These are phyloP conservation scores for Argyresthia albistria DNA, from an alignment of 2,888 invertebrate species.

Conservation along the genomic window DNA sequence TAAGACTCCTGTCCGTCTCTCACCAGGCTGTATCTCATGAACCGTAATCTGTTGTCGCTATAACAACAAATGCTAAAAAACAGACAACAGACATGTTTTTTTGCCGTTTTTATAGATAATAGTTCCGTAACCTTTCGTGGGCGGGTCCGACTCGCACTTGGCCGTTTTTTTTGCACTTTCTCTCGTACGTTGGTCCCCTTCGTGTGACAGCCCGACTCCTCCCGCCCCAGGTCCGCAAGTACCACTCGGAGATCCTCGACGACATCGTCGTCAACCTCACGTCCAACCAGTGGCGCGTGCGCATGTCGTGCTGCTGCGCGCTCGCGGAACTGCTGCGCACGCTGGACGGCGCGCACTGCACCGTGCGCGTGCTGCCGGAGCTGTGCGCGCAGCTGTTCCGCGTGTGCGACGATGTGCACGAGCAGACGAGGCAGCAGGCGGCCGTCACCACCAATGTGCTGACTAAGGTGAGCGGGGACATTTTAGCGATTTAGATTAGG, in stretches of 20 bases:
- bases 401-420: conserved; percentile 96
- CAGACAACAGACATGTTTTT: no score
- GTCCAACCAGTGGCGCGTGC: conserved; percentile 88
- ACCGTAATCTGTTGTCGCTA: no score
- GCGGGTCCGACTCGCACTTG: no score
- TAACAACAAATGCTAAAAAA: no score
- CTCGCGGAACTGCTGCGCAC: conserved; percentile 85
- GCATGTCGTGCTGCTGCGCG: conserved; percentile 93
- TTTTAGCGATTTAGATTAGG: no score
- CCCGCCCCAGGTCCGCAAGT: conserved; percentile 80
- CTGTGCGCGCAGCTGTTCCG: conserved; percentile 89
- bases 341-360: conserved; percentile 46
- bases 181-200: no score
- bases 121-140: no score
- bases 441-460: conserved; percentile 79
- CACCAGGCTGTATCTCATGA: no score
- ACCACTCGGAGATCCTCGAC: conserved; percentile 83
- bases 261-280: conserved; percentile 88
- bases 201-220: no score
- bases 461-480: conserved; percentile 74
- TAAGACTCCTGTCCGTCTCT: no score
- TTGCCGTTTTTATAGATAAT: no score
- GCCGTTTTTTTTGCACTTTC: no score
- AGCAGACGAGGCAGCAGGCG: conserved; percentile 84
- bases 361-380: conserved; percentile 61